A percentile compares a stretch with the other conserved stretches of the same genome.
Conservation (phyloP, 2,113 vertebrate genomes). For the Pseudopodoces humilis region DNA sequence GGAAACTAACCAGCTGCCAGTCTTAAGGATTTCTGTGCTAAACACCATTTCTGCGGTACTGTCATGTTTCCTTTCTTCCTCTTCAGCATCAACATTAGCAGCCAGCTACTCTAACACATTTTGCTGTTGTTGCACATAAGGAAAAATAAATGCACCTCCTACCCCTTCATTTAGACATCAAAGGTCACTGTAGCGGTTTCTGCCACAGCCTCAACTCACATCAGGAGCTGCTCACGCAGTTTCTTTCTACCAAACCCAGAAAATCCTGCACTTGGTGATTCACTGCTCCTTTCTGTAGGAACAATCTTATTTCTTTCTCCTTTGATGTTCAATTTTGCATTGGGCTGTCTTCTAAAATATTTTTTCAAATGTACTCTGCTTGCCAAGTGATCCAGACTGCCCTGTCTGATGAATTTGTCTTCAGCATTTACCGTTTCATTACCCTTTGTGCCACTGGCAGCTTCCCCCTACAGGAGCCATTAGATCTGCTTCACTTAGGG, state of each 20-base stretch:
- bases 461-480: neutral
- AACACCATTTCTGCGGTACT: neutral
- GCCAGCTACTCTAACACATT: neutral
- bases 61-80: neutral
- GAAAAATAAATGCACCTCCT: neutral
- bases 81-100: neutral
- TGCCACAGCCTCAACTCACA: neutral
- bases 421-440: neutral
- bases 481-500: neutral
- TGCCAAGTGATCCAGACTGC: constrained; percentile 27
- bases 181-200: neutral
- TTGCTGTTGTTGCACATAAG: neutral
- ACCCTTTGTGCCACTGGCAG: constrained; percentile 12
- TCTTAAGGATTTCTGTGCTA: neutral
- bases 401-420: constrained; percentile 14
- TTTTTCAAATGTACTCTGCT: neutral
- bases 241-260: neutral
- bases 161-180: neutral
- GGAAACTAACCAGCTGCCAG: neutral
- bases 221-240: neutral
- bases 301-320: neutral
- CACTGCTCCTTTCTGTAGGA: neutral
- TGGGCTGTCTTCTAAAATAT: neutral
- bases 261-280: neutral
- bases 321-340: neutral